Conservation (phyloP, 2,797 vertebrate species). For the Xenops minutus region DNA sequence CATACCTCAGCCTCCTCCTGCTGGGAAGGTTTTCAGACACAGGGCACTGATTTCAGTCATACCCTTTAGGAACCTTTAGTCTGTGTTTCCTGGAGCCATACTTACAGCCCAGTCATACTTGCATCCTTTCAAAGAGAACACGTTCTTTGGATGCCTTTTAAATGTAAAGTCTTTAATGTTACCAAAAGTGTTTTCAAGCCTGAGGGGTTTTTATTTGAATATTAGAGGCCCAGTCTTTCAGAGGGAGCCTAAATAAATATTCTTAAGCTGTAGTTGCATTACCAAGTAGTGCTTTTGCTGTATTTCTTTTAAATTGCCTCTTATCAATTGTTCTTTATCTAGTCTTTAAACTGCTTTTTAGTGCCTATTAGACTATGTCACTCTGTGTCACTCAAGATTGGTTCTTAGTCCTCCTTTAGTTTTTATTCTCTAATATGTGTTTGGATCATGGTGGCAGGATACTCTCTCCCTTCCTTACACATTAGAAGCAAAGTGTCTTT, state of each 20-base stretch:
- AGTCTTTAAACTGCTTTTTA: neutral
- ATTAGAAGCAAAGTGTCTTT: neutral
- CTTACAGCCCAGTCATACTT: neutral
- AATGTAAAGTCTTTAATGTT: neutral
- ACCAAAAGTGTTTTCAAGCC: neutral
- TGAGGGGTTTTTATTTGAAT: neutral
- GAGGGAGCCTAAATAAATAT: neutral
- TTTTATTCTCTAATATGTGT: neutral
- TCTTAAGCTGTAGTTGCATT: neutral
- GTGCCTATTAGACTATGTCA: neutral
- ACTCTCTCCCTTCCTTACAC: neutral
- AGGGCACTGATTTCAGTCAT: neutral
- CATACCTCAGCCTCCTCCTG: neutral
- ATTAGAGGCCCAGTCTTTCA: neutral
- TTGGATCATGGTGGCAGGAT: neutral
- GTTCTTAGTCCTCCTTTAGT: neutral
- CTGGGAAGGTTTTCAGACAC: neutral
- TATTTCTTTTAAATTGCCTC: neutral
- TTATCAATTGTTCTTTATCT: neutral
- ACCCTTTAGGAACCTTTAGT: neutral
- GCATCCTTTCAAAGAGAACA: neutral
- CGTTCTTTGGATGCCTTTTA: neutral
- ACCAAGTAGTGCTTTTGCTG: neutral
- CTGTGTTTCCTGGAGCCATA: neutral
- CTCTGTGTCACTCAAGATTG: neutral